Evolutionary conservation across 2,888 invertebrate genomes (phyloP).

Genomic region (Stegophylla sp.): DNA sequence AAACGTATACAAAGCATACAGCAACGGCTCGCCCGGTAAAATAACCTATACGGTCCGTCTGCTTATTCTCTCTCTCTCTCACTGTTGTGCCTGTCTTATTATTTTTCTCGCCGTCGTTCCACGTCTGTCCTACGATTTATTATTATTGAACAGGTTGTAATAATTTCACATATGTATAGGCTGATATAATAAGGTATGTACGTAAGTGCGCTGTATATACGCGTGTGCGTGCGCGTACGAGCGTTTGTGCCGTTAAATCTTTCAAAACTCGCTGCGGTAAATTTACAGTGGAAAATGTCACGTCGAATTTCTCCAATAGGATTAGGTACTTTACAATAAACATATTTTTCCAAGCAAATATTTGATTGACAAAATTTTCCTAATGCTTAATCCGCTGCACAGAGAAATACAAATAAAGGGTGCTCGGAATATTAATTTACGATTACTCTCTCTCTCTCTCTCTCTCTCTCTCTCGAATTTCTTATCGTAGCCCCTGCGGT

Average conservation of each 20-base stretch:
- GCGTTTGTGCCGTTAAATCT: background rate
- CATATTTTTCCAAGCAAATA: constrained; percentile 2
- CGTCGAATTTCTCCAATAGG: constrained; percentile 36
- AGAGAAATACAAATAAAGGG: constrained; percentile 1
- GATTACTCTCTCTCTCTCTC: background rate
- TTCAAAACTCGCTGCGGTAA: background rate
- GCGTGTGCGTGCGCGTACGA: background rate
- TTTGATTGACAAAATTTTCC: constrained; percentile 34
- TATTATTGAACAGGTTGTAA: constrained; percentile 41
- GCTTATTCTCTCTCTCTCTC: constrained; percentile 5
- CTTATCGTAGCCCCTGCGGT: constrained; percentile 17
- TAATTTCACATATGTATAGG: constrained; percentile 23
- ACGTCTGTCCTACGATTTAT: constrained; percentile 37
- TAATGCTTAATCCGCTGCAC: background rate
- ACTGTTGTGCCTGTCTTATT: background rate
- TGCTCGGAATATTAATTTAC: constrained; percentile 39
- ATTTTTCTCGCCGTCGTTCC: background rate
- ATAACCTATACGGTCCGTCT: background rate
- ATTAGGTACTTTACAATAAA: constrained; percentile 3
- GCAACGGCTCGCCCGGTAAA: background rate
- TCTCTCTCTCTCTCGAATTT: constrained; percentile 10
- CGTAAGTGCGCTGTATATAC: no score
- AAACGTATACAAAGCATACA: background rate
- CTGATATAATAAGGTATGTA: background rate
- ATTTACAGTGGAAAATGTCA: constrained; percentile 18